phyloP scores from a whole-genome alignment of 2,797 vertebrate genomes.

The Labeo calbasu region DNA sequence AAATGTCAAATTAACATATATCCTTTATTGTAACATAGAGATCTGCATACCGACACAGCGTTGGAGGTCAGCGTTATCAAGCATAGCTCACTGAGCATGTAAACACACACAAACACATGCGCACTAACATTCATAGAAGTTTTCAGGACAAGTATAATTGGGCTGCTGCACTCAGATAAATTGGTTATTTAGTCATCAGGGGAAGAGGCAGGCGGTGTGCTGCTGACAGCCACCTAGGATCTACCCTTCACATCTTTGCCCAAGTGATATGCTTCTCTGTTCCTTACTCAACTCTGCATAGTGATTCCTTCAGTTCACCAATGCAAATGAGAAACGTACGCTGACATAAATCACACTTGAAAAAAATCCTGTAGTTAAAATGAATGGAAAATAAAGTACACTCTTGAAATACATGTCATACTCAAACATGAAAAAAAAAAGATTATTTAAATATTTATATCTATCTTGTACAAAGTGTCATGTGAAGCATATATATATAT shows the following conservation, averaged over 20 bases:
- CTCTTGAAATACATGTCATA: not conserved
- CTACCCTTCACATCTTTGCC: slow-evolving; percentile 20
- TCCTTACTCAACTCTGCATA: not conserved
- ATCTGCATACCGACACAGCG: not conserved
- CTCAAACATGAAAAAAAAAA: no score
- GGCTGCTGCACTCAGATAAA: slow-evolving; percentile 6
- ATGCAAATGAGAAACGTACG: slow-evolving; percentile 19
- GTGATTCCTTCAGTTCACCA: slow-evolving; percentile 15
- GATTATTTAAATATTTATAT: no score
- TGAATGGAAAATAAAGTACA: not conserved
- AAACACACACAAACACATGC: slow-evolving; percentile 10
- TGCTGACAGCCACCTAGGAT: slow-evolving; percentile 17
- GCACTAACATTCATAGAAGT: slow-evolving; percentile 9
- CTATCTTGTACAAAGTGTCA: no score
- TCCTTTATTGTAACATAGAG: no score
- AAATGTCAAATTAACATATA: no score
- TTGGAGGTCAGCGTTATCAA: not conserved
- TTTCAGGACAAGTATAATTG: slow-evolving; percentile 29
- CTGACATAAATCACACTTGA: slow-evolving; percentile 2
- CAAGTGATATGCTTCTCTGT: slow-evolving; percentile 6
- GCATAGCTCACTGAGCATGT: not conserved
- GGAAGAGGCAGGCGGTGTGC: not conserved
- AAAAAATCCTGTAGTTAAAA: not conserved
- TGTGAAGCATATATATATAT: no score
- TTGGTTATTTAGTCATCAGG: slow-evolving; percentile 24